Conservation (phyloP, 1,140 invertebrate species). For the Dreissena polymorpha region DNA sequence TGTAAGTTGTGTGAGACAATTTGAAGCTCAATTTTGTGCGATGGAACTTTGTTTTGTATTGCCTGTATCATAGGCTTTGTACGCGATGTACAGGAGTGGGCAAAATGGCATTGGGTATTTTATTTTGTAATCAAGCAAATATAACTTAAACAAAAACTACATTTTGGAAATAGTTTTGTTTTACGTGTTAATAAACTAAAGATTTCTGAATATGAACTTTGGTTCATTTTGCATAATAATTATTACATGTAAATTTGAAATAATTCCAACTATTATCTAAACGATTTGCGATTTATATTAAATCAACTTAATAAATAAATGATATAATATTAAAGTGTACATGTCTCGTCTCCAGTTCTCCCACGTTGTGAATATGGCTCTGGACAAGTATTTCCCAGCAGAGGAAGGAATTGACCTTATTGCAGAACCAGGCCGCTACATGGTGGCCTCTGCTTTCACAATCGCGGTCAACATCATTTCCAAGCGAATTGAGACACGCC, state of each 20-base stretch:
- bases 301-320: neutral
- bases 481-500: slow-evolving; percentile 84
- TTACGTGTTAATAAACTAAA: too few species aligned
- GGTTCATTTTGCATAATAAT: too few species aligned
- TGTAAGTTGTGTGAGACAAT: slow-evolving; percentile 66
- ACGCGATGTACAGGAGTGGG: too few species aligned
- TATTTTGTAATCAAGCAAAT: too few species aligned
- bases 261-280: too few species aligned
- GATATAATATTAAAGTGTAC: neutral
- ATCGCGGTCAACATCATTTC: slow-evolving; percentile 93
- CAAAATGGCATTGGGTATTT: too few species aligned
- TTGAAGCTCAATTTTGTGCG: neutral
- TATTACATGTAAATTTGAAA: too few species aligned
- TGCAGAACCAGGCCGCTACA: slow-evolving; percentile 97
- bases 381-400: slow-evolving; percentile 91
- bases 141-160: too few species aligned
- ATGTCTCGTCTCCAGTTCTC: slow-evolving; percentile 66
- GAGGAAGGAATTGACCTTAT: slow-evolving; percentile 90
- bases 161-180: too few species aligned
- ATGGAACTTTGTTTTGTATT: neutral
- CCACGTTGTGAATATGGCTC: slow-evolving; percentile 80
- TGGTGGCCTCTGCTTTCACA: slow-evolving; percentile 94
- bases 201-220: too few species aligned
- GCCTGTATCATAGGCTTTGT: too few species aligned
- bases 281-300: too few species aligned